phyloP scores from a whole-genome alignment of 2,888 invertebrate genomes.

The Ophion ellenae region DNA sequence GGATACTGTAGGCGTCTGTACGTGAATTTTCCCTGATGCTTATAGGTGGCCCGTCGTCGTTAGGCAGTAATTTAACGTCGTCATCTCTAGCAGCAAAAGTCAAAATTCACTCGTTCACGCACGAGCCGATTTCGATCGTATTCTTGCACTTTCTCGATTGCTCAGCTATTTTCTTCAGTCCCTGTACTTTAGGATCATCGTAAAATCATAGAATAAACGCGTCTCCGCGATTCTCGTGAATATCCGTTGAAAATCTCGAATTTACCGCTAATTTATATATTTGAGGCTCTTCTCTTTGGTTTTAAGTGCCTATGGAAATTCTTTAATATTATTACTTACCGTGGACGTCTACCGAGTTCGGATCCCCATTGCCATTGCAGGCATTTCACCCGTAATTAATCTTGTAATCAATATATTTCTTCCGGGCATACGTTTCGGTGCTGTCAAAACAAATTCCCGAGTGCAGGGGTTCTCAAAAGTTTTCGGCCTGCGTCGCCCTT shows the following conservation, averaged over 20 bases:
- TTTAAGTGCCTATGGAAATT: background rate
- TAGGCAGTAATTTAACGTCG: constrained; percentile 34
- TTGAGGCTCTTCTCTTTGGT: background rate
- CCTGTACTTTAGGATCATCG: background rate
- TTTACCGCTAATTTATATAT: background rate
- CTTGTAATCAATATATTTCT: too few relatives aligned
- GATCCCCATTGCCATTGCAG: background rate
- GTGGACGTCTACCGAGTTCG: background rate
- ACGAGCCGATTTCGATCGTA: constrained; percentile 2
- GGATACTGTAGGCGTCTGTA: background rate
- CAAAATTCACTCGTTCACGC: constrained; percentile 18
- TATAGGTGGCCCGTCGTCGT: constrained; percentile 3
- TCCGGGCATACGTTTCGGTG: too few relatives aligned
- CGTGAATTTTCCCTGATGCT: constrained; percentile 4
- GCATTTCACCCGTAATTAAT: too few relatives aligned
- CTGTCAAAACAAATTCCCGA: too few relatives aligned
- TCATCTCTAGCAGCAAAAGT: constrained; percentile 1
- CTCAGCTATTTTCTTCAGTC: constrained; percentile 4
- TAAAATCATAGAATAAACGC: constrained; percentile 8
- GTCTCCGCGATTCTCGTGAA: background rate
- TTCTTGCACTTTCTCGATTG: constrained; percentile 9
- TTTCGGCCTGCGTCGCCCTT: too few relatives aligned
- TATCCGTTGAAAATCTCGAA: background rate
- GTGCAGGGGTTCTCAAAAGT: too few relatives aligned
- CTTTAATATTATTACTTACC: background rate